Base-by-base conservation (phyloP, 2,888 invertebrate genomes). In the Panzeria rudis region DNA sequence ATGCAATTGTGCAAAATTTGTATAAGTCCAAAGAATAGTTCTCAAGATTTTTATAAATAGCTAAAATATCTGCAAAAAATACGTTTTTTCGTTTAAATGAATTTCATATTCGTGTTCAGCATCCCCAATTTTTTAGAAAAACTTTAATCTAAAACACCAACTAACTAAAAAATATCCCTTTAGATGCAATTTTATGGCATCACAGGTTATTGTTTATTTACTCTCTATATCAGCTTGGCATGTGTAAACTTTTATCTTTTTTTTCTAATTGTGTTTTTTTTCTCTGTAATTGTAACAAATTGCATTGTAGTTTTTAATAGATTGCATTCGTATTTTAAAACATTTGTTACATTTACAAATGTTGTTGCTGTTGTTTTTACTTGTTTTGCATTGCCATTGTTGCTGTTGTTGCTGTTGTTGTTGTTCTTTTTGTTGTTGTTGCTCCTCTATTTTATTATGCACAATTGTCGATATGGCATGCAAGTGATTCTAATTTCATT, bases 401-500 rank as follows among this genome's bases (percentile, higher is more conserved):
- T 41, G 41, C 5, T 62, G 61, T 23, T 32, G 23, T 23, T 69
- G 50, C 35, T 56, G 32, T 44, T 61, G 13, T 11, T 59, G 25
- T 29, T 29, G 29, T 29, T 29, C 3, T 29, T 29, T 2, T 17
- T 50, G 66, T 29, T 71, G 17, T 29, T 72, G 54, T 29, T 56
- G 35, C 23, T 41, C 50, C 11, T 52, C 52, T 80, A 73, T 73
- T 80, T 80, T 80, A 73, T 73, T 73, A 80, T 80, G 80, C 72
- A 73, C 66, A 80, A 73, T 80, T 80, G 80, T 50, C 72, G 72
- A 80, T 73, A 73, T 80, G 66, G 59, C 73, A 80, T 73, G 80
- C 80, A 73, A 80, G 66, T 80, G 76, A 76, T 84, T 84, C 80
- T 80, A 75, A 84, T 84, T 80, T 84, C 84, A 84, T 84, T 84